These are phyloP conservation scores for Halichoerus grypus DNA, from an alignment of 2,113 vertebrate genomes.

Conservation along the genomic window DNA sequence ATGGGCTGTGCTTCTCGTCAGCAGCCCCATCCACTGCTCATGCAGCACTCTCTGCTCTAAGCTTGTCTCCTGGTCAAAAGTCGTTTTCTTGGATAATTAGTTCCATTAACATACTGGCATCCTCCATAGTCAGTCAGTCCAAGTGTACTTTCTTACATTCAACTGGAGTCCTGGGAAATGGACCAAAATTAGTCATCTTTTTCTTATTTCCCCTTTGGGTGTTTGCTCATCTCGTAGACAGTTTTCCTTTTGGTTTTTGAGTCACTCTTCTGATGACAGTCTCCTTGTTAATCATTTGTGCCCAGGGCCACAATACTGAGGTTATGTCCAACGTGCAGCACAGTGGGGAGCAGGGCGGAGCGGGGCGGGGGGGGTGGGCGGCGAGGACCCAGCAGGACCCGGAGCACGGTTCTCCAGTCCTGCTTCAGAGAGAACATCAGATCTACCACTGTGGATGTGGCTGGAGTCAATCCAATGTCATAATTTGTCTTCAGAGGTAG, in stretches of 20 bases:
- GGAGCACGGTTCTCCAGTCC: neutral
- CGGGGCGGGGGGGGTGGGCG: fast-evolving
- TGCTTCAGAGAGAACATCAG: fast-evolving
- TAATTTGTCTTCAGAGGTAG: neutral
- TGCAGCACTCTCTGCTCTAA: fast-evolving
- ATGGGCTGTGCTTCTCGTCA: neutral
- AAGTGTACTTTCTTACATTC: fast-evolving
- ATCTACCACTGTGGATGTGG: fast-evolving
- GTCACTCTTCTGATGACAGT: neutral
- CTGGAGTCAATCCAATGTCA: fast-evolving
- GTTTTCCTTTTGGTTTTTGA: neutral
- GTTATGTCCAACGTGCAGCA: fast-evolving
- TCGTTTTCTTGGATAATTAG: neutral
- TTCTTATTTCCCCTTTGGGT: neutral
- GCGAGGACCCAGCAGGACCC: neutral
- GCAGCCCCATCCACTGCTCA: fast-evolving
- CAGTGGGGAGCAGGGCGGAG: too few relatives aligned
- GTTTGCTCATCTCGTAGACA: fast-evolving
- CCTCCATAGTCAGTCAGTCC: fast-evolving
- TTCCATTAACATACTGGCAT: fast-evolving
- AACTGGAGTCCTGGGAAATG: neutral
- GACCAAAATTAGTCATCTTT: neutral
- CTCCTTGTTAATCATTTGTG: neutral
- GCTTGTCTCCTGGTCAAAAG: neutral
- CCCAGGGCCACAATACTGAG: fast-evolving